These are phyloP conservation scores for Oryzias woworae DNA, from an alignment of 2,113 vertebrate genomes.

Conservation along the genomic window DNA sequence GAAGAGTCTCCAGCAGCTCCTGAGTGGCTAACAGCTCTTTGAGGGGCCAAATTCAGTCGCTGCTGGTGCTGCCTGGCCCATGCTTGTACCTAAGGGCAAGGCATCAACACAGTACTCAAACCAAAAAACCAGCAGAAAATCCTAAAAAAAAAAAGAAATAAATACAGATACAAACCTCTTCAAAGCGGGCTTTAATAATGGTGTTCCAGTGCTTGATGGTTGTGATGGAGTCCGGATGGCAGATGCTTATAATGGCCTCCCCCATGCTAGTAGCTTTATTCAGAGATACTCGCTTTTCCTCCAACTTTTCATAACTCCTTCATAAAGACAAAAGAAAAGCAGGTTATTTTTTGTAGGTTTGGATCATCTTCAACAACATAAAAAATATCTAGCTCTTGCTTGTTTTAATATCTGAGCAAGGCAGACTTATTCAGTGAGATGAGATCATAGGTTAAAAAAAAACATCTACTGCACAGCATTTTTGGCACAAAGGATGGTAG, in stretches of 20 bases:
- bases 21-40: conserved; percentile 87
- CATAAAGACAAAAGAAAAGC: conserved; percentile 34
- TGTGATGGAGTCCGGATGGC: conserved; percentile 97
- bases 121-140: neutral
- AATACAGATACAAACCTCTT: conserved; percentile 85
- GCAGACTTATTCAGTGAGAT: conserved; percentile 38
- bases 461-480: conserved; percentile 18
- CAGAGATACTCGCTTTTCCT: conserved; percentile 89
- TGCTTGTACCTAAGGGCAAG: conserved; percentile 84
- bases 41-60: conserved; percentile 86
- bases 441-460: conserved; percentile 54
- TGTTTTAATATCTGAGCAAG: conserved; percentile 18
- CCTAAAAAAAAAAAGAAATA: neutral
- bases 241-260: conserved; percentile 89
- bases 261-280: conserved; percentile 91
- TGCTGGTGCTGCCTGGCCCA: conserved; percentile 97
- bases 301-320: conserved; percentile 97
- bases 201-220: conserved; percentile 99
- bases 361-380: conserved; percentile 29
- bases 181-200: conserved; percentile 96
- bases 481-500: conserved; percentile 38
- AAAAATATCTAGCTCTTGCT: conserved; percentile 22
- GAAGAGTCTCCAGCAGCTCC: conserved; percentile 89
- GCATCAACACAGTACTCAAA: neutral
- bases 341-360: conserved; percentile 38